Conservation (phyloP, 2,888 invertebrate species). For the Agriopis aurantiaria region DNA sequence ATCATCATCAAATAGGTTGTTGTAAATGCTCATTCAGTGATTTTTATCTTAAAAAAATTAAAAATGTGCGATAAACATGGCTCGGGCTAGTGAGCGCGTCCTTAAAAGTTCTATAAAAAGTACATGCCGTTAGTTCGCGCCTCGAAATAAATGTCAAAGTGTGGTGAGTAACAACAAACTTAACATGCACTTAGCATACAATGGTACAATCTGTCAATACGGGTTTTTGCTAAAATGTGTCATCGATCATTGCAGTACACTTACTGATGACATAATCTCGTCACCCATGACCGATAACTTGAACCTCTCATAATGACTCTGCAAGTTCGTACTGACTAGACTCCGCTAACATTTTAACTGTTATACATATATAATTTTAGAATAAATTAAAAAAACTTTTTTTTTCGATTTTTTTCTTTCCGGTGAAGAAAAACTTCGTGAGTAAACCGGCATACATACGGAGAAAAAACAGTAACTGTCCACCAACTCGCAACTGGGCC, state of each 20-base stretch:
- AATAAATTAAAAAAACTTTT: too few species aligned
- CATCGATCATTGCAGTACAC: conserved; percentile 24
- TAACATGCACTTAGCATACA: conserved; percentile 34
- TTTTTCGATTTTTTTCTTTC: too few species aligned
- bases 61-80: too few species aligned
- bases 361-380: too few species aligned
- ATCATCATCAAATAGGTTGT: too few species aligned
- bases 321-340: neutral
- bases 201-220: conserved; percentile 27
- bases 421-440: too few species aligned
- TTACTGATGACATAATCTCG: conserved; percentile 34
- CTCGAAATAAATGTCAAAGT: conserved; percentile 10
- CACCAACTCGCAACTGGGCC: too few species aligned
- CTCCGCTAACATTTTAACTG: too few species aligned
- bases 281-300: conserved; percentile 41
- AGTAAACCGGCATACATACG: too few species aligned
- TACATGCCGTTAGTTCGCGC: conserved; percentile 10
- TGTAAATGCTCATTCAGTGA: too few species aligned
- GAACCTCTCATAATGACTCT: conserved; percentile 33
- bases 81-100: neutral
- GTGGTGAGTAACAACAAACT: conserved; percentile 19
- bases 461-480: too few species aligned
- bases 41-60: too few species aligned
- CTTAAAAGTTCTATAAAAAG: neutral
- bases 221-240: conserved; percentile 24